Percentiles rank a stretch among this genome's conserved stretches.
Conservation (phyloP, 2,797 vertebrate genomes). For the Sebastes alutus region DNA sequence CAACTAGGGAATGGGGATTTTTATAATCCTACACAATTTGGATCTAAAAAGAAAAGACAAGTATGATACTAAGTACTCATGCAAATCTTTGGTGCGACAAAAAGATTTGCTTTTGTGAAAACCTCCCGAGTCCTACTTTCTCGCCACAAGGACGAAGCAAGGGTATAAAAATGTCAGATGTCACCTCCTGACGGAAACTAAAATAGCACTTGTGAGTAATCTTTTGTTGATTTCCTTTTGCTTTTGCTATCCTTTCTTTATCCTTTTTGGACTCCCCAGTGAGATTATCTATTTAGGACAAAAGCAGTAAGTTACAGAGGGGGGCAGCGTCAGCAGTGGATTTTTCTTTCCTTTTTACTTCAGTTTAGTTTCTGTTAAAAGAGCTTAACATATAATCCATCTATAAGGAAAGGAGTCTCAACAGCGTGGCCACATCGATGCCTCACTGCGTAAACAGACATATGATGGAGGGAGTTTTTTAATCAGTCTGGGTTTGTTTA, state of each 20-base stretch:
- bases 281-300: slow-evolving; percentile 36
- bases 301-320: slow-evolving; percentile 3
- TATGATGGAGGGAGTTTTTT: background rate
- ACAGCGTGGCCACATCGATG: background rate
- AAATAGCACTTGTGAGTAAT: slow-evolving; percentile 30
- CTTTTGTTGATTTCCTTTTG: slow-evolving; percentile 14
- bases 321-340: background rate
- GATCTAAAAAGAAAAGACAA: background rate
- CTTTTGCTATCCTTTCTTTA: slow-evolving; percentile 22
- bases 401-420: background rate
- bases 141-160: background rate
- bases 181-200: slow-evolving; percentile 6
- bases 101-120: background rate
- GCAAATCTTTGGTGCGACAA: no score
- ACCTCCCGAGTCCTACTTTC: background rate
- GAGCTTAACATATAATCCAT: background rate
- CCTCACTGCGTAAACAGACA: background rate
- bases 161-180: background rate
- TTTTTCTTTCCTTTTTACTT: background rate
- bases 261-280: background rate
- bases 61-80: background rate
- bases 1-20: background rate
- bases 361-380: background rate
- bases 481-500: background rate
- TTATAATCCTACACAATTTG: background rate